These are phyloP conservation scores for Reticulitermes lucifugus DNA, from an alignment of 2,888 invertebrate genomes.

Conservation along the genomic window DNA sequence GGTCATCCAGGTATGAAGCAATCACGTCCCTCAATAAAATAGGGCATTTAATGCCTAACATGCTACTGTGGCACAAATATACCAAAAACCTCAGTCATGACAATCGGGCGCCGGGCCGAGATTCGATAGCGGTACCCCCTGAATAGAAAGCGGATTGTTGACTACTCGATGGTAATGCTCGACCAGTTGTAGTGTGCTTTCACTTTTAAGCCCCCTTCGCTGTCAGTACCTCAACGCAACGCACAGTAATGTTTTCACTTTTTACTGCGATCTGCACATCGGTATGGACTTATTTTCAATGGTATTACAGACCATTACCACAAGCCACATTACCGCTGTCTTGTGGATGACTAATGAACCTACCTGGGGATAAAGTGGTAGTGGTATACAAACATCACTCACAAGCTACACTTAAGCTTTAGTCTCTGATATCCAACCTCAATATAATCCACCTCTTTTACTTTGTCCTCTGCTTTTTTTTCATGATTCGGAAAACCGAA, in stretches of 20 bases:
- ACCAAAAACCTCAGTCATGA: no score
- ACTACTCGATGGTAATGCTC: no score
- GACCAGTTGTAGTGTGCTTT: no score
- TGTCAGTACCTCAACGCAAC: not conserved
- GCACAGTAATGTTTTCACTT: not conserved
- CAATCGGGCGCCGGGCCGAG: no score
- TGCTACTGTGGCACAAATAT: no score
- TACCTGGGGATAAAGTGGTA: not conserved
- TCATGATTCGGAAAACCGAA: conserved; percentile 18
- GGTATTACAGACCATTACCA: conserved; percentile 25
- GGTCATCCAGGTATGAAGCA: no score
- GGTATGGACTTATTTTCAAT: not conserved
- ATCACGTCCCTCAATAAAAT: no score
- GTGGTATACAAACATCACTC: not conserved
- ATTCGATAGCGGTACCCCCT: not conserved
- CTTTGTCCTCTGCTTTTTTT: conserved; percentile 29
- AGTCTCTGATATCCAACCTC: conserved; percentile 9
- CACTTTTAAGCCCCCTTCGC: not conserved
- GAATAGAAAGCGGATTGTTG: not conserved
- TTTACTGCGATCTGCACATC: not conserved
- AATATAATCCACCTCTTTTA: conserved; percentile 34
- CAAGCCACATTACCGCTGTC: conserved; percentile 31
- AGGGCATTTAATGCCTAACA: no score
- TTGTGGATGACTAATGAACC: conserved; percentile 36
- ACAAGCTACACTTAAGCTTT: conserved; percentile 13